phyloP scores from a whole-genome alignment of 2,797 vertebrate species.

The Leuciscus waleckii region DNA sequence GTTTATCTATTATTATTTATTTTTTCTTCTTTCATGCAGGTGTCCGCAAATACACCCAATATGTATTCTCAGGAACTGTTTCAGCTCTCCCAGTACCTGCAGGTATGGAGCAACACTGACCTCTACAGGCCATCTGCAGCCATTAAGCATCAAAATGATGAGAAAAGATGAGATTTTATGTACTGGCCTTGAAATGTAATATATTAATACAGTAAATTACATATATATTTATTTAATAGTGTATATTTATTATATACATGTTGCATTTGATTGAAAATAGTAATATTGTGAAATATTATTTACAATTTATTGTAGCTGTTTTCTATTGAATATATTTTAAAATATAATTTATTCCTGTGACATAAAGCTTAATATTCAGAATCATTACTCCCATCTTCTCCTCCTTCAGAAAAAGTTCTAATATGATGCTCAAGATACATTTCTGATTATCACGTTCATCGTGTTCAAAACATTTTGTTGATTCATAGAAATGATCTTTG shows the following conservation, averaged over 20 bases:
- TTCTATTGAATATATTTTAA: not conserved
- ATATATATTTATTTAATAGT: not conserved
- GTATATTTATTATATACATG: not conserved
- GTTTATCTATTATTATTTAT: constrained; percentile 24
- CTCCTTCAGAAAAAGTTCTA: not conserved
- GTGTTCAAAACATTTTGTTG: not conserved
- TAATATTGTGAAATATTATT: not conserved
- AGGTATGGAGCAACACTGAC: constrained; percentile 83
- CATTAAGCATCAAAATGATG: not conserved
- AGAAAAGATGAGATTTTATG: not conserved
- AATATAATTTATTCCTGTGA: not conserved
- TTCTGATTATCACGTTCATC: no score
- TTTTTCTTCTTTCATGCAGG: constrained; percentile 74
- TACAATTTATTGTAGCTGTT: not conserved
- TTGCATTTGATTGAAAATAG: not conserved
- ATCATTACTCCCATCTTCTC: not conserved
- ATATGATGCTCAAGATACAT: not conserved
- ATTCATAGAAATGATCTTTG: not conserved
- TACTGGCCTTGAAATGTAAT: not conserved
- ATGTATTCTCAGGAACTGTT: constrained; percentile 99
- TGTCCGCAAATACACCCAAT: constrained; percentile 98
- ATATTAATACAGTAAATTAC: not conserved
- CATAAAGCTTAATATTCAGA: not conserved
- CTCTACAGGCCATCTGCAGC: constrained; percentile 62
- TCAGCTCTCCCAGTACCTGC: constrained; percentile 99